Percentiles rank a stretch among this genome's conserved stretches.
These are phyloP conservation scores for Hepsetus odoe DNA, from an alignment of 2,113 vertebrate genomes.

Conservation along the genomic window DNA sequence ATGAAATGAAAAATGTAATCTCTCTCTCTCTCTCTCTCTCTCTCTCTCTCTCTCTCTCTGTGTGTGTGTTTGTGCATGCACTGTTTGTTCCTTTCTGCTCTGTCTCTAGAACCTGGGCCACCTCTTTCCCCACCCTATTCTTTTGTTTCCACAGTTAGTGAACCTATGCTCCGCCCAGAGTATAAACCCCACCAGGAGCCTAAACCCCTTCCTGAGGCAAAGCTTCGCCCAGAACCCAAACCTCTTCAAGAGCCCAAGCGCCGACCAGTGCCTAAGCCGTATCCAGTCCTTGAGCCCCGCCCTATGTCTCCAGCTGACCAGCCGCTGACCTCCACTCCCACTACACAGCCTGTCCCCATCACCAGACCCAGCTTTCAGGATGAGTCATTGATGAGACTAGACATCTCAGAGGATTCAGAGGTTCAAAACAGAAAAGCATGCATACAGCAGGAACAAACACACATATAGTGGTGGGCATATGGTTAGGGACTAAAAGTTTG, in stretches of 20 bases:
- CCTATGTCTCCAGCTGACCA: conserved; percentile 32
- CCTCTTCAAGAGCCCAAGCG: neutral
- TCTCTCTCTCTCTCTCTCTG: conserved; percentile 30
- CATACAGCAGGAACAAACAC: neutral
- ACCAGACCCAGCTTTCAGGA: conserved; percentile 18
- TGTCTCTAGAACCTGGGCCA: conserved; percentile 10
- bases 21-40: too few relatives aligned
- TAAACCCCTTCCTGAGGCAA: neutral
- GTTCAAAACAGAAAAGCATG: conserved; percentile 14
- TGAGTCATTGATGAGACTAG: conserved; percentile 10
- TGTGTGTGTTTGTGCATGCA: too few relatives aligned
- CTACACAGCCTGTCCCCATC: conserved; percentile 30
- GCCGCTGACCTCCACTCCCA: conserved; percentile 55
- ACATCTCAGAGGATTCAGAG: conserved; percentile 46
- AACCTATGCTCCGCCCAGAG: conserved; percentile 30
- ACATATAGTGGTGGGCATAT: too few relatives aligned
- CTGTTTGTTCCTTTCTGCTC: conserved; percentile 65
- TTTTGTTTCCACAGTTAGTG: conserved; percentile 8
- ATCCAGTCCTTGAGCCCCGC: conserved; percentile 27
- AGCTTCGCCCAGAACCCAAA: neutral
- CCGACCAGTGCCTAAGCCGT: neutral
- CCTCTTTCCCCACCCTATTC: conserved; percentile 3
- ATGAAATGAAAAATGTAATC: neutral
- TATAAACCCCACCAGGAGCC: neutral
- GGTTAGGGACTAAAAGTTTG: too few relatives aligned